Evolutionary conservation across 2,113 vertebrate species (phyloP).

Genomic region (Phasianus colchicus): DNA sequence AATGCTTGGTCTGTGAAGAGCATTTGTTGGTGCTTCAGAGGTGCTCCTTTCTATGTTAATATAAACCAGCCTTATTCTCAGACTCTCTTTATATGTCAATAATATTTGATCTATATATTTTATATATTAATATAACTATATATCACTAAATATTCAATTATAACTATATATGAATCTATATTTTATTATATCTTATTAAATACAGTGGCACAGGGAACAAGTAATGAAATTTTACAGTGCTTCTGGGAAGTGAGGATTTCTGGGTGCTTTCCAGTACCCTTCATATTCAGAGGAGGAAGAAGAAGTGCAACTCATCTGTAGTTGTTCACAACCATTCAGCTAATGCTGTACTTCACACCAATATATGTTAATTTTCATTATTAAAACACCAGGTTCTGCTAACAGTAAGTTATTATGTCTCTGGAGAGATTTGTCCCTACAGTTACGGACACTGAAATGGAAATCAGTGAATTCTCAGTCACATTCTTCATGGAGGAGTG

Average conservation of each 20-base stretch:
- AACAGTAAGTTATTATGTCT: background rate
- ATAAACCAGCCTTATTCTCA: background rate
- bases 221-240: background rate
- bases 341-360: background rate
- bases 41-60: background rate
- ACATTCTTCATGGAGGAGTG: background rate
- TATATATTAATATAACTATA: background rate
- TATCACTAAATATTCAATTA: background rate
- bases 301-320: background rate
- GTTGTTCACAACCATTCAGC: background rate
- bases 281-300: background rate
- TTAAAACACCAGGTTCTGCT: background rate
- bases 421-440: background rate
- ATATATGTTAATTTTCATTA: background rate
- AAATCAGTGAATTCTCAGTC: background rate
- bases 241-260: slow-evolving; percentile 19
- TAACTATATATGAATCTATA: background rate
- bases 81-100: background rate
- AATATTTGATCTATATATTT: background rate
- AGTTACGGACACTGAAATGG: background rate
- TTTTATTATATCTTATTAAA: background rate
- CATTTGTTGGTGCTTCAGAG: slow-evolving; percentile 12
- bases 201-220: background rate
- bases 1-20: background rate
- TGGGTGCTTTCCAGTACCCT: background rate